A percentile compares a stretch with the other conserved stretches of the same genome.
Evolutionary conservation across 2,113 vertebrate species (phyloP).

Genomic region (Paramormyrops kingsleyae): DNA sequence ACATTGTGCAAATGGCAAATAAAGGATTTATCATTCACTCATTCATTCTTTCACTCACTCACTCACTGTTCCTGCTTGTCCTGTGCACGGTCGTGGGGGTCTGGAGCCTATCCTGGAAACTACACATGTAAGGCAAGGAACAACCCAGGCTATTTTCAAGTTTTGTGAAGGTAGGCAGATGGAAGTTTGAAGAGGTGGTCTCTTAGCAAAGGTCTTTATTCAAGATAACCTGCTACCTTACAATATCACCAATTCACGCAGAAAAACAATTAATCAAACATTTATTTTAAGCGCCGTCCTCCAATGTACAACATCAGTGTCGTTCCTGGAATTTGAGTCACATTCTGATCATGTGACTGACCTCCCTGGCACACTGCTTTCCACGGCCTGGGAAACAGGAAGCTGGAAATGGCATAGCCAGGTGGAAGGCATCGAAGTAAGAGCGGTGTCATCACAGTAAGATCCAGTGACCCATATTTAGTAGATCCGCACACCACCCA

Average conservation of each 20-base stretch:
- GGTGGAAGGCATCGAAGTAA: background rate
- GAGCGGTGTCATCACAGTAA: background rate
- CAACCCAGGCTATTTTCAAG: background rate
- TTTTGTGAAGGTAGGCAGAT: background rate
- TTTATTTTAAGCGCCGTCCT: background rate
- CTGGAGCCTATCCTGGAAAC: background rate
- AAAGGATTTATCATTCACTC: background rate
- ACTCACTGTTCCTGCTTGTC: background rate
- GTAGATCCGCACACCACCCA: background rate
- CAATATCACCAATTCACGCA: background rate
- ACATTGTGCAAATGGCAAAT: too few species aligned
- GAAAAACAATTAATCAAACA: background rate
- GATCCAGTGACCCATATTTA: background rate
- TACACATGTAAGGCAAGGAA: background rate
- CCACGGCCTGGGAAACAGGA: background rate
- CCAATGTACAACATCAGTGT: background rate
- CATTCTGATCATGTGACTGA: background rate
- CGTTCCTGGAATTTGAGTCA: background rate
- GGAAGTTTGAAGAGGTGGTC: background rate
- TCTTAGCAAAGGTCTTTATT: background rate
- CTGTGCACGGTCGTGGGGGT: background rate
- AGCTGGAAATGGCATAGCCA: background rate
- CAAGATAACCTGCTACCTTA: background rate
- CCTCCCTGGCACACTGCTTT: background rate
- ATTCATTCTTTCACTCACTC: background rate